Evolutionary conservation across 1,140 invertebrate genomes (phyloP).

Genomic region (Drosophila tsacasi): DNA sequence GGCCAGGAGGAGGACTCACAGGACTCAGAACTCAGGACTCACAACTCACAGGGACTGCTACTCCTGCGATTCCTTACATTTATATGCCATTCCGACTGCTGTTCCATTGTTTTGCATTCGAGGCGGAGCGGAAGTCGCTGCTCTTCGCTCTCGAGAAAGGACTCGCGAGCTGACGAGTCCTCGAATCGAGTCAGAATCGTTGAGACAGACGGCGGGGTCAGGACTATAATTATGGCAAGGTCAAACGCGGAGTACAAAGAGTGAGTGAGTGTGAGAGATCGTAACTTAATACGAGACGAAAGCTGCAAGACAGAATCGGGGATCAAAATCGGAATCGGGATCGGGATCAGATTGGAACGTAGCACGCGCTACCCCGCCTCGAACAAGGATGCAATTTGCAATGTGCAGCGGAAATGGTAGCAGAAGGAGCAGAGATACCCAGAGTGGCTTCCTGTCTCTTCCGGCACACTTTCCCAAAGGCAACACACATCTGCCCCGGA

Average conservation of each 20-base stretch:
- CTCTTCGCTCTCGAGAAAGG: constrained; percentile 44
- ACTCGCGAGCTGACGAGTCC: constrained; percentile 11
- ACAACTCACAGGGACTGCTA: constrained; percentile 29
- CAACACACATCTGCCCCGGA: constrained; percentile 42
- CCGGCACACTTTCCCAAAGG: constrained; percentile 49
- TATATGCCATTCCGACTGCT: constrained; percentile 39
- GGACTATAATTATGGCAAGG: constrained; percentile 78
- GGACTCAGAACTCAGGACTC: constrained; percentile 15
- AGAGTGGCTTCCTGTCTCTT: constrained; percentile 34
- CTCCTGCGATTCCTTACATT: constrained; percentile 5
- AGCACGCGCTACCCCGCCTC: constrained; percentile 56
- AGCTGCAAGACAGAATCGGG: constrained; percentile 58
- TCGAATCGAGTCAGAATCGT: constrained; percentile 43
- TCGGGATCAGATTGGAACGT: background rate
- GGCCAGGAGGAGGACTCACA: constrained; percentile 42
- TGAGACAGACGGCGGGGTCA: constrained; percentile 52
- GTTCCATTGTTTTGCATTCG: constrained; percentile 56
- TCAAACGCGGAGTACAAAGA: constrained; percentile 47
- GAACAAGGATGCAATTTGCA: constrained; percentile 56
- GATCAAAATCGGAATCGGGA: background rate
- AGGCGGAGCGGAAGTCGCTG: constrained; percentile 59
- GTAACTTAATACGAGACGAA: constrained; percentile 73
- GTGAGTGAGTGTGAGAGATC: constrained; percentile 42
- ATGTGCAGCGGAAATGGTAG: constrained; percentile 65
- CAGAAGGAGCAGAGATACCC: constrained; percentile 32